Evolutionary conservation across 2,888 invertebrate genomes (phyloP), one percentile per base, ranked within the genome.

Genomic region (Hecatera dysodea): DNA sequence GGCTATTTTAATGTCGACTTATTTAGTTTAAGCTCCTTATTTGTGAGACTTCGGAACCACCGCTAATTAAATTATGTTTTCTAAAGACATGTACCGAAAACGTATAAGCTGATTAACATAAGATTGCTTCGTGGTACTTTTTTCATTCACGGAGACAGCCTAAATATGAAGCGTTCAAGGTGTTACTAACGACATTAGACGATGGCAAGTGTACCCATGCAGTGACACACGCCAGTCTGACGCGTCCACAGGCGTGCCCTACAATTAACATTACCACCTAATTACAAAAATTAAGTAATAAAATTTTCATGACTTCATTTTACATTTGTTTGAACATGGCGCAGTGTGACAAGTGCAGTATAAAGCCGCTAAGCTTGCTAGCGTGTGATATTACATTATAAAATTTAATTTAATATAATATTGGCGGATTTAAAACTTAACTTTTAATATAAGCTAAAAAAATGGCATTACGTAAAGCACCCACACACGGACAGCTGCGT

Each of bases 381-480:
- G 72, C 56, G 77, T 68, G 59, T 69, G 56, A 67, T 63, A 67
- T 72, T 75, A 63, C 29, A 67, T 55, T 59, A 72, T 79, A 64
- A 70, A n/a, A 80, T 44, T 44, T 19, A 6, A 44, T 44, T 19
- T 75, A 80, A 44, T 75, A 80, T 77, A 83, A 83, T 75, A 88
- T 86, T 88, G 87, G 88, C 88, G 86, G 86, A 84, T 79, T 82
- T 79, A 72, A 84, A 86, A 84, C 81, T 83, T 86, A 86, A 79
- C 78, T 80, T 68, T 68, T 81, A 75, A 63, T 74, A 68, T 65
- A 86, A 82, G 72, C 85, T 88, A 87, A 84, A 88, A 89, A 86
- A 89, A 90, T 89, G 89, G 88, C 90, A 90, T 88, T 88, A 84
- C 80, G 83, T 88, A 88, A 87, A 88, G 87, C 90, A 88, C 87